phyloP scores from a whole-genome alignment of 2,888 invertebrate species.

The Linnaemya tessellans region DNA sequence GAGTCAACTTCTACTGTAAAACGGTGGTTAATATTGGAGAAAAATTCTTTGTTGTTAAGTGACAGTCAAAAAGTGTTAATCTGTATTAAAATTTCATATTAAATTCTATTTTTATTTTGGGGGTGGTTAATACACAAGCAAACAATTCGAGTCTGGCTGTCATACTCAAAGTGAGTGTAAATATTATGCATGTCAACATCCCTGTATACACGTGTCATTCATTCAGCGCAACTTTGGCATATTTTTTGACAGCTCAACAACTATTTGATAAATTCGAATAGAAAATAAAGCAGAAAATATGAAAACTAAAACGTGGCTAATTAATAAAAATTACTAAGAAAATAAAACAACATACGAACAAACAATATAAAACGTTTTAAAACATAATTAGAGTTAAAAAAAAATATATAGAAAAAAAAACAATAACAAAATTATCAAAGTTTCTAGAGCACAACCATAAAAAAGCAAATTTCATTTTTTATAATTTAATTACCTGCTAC shows the following conservation, averaged over 20 bases:
- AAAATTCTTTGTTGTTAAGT: slow-evolving; percentile 13
- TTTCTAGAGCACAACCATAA: slow-evolving; percentile 67
- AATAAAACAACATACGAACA: background rate
- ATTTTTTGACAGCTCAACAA: slow-evolving; percentile 43
- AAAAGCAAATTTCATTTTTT: slow-evolving; percentile 57
- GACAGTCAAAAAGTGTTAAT: slow-evolving; percentile 45
- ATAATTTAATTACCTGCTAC: slow-evolving; percentile 53
- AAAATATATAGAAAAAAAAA: background rate
- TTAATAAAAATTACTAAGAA: background rate
- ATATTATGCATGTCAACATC: slow-evolving; percentile 63
- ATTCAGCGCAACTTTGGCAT: slow-evolving; percentile 40
- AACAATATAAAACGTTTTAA: slow-evolving; percentile 37
- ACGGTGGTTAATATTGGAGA: slow-evolving; percentile 36
- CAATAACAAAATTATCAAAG: slow-evolving; percentile 47
- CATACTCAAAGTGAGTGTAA: slow-evolving; percentile 33
- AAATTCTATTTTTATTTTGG: slow-evolving; percentile 10
- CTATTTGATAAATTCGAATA: background rate
- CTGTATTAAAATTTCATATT: slow-evolving; percentile 2
- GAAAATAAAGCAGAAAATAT: slow-evolving; percentile 23
- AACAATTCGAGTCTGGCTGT: slow-evolving; percentile 30
- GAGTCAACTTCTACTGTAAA: slow-evolving; percentile 26
- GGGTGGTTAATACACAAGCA: slow-evolving; percentile 53
- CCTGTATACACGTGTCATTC: slow-evolving; percentile 27
- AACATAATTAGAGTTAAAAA: slow-evolving; percentile 25
- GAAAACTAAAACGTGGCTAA: slow-evolving; percentile 30